Conservation (phyloP, 1,140 invertebrate species). For the Elymnias hypermnestra region DNA sequence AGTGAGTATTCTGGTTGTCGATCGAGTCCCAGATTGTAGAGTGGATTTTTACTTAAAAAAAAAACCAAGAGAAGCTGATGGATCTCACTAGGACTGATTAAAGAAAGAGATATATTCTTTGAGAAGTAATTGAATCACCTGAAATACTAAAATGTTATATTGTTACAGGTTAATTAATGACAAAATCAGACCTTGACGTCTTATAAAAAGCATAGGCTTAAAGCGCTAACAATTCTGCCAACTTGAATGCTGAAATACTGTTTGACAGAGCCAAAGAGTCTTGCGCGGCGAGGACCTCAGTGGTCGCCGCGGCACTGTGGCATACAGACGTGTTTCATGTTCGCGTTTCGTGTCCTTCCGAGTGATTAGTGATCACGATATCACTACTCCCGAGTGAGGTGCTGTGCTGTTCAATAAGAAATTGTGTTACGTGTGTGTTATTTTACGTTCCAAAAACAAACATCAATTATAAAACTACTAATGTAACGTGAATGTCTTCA, state of each 20-base stretch:
- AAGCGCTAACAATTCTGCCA: conserved; percentile 42
- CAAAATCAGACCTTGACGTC: conserved; percentile 20
- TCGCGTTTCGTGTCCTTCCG: conserved; percentile 16
- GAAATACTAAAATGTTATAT: too few species aligned
- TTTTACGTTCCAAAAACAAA: conserved; percentile 1
- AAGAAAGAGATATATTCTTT: too few species aligned
- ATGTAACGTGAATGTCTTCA: conserved; percentile 6
- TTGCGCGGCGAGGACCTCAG: conserved; percentile 55
- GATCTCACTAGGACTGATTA: too few species aligned
- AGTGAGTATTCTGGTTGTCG: too few species aligned
- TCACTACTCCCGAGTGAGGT: conserved; percentile 40
- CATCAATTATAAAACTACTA: conserved; percentile 1
- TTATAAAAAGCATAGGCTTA: conserved; percentile 32
- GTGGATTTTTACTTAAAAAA: too few species aligned
- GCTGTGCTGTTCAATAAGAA: conserved; percentile 51
- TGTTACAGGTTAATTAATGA: too few species aligned
- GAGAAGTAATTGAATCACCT: too few species aligned
- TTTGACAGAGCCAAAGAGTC: conserved; percentile 41
- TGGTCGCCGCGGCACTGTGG: conserved; percentile 43
- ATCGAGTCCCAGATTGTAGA: too few species aligned
- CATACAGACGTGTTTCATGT: conserved; percentile 30
- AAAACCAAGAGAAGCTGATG: too few species aligned
- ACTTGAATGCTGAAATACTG: conserved; percentile 34
- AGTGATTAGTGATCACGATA: conserved; percentile 47
- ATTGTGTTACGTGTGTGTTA: conserved; percentile 38